Conservation (phyloP, 30 jellyfish, hydroid and myxozoan genomes). For the Hydra vulgaris region DNA sequence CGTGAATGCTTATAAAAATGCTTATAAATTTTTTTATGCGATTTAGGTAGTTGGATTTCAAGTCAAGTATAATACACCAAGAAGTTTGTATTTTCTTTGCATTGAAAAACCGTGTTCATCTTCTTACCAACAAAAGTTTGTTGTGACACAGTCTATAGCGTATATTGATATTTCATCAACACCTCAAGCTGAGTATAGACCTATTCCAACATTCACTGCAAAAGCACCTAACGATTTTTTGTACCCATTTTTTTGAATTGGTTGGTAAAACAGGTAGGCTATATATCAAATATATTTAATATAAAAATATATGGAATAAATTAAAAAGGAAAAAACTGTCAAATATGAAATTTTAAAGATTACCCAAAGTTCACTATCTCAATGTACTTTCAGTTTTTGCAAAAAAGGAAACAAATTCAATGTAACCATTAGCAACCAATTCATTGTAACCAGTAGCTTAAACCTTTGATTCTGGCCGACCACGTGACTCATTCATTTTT, state of each 20-base stretch:
- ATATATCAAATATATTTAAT: no score
- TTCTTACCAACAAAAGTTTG: conserved; percentile 23
- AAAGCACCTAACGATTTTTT: conserved; percentile 95
- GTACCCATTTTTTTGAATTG: conserved; percentile 69
- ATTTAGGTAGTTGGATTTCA: conserved; percentile 70
- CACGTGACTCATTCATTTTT: no score
- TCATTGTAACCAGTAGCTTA: no score
- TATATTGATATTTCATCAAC: conserved; percentile 78
- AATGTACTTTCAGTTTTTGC: no score
- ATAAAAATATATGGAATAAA: no score
- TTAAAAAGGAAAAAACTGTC: no score
- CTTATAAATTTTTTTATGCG: neutral
- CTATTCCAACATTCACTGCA: conserved; percentile 72
- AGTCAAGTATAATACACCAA: conserved; percentile 61
- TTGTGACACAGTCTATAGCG: conserved; percentile 66
- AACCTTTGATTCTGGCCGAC: no score
- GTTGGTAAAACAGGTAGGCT: neutral
- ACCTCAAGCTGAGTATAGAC: conserved; percentile 72
- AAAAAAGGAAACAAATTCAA: no score
- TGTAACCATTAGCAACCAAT: no score
- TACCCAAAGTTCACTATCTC: no score
- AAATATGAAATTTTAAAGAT: no score
- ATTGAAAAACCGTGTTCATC: neutral
- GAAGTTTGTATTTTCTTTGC: conserved; percentile 20
- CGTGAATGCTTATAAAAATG: neutral